Conservation (phyloP, 1,140 invertebrate species). For the Neuroterus valhalla region DNA sequence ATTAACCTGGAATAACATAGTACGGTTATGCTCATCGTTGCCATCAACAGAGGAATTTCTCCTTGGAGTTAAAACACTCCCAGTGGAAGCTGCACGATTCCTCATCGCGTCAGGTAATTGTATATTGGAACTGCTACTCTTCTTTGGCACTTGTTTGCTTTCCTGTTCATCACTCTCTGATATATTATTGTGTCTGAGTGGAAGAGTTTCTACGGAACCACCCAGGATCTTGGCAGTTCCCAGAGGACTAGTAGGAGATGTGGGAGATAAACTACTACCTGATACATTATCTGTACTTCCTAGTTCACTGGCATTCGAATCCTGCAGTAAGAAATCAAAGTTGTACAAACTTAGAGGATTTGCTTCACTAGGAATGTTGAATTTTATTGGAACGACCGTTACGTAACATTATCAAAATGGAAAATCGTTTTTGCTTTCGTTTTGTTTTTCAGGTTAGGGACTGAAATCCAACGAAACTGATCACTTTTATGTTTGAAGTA, state of each 20-base stretch:
- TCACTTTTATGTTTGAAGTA: no score
- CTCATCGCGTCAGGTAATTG: conserved; percentile 70
- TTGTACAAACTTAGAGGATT: neutral
- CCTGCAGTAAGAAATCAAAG: conserved; percentile 49
- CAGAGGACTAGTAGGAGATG: conserved; percentile 56
- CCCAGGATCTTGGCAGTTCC: conserved; percentile 49
- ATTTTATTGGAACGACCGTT: no score
- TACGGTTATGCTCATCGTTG: conserved; percentile 86
- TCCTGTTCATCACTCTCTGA: conserved; percentile 43
- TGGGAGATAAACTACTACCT: conserved; percentile 46
- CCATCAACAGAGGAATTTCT: conserved; percentile 63
- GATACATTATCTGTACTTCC: conserved; percentile 66
- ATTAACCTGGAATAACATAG: conserved; percentile 91
- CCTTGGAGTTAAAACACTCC: conserved; percentile 67
- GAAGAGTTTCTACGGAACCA: conserved; percentile 67
- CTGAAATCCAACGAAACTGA: no score
- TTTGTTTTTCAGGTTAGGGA: no score
- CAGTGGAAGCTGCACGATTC: conserved; percentile 73
- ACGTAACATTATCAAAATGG: no score
- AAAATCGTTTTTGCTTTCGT: no score
- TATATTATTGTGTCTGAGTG: conserved; percentile 48
- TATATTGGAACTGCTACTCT: conserved; percentile 48
- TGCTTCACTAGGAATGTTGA: no score
- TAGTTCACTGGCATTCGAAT: conserved; percentile 67
- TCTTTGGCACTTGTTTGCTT: conserved; percentile 47